phyloP scores from a whole-genome alignment of 2,888 invertebrate genomes.

The Caenorhabditis afra region DNA sequence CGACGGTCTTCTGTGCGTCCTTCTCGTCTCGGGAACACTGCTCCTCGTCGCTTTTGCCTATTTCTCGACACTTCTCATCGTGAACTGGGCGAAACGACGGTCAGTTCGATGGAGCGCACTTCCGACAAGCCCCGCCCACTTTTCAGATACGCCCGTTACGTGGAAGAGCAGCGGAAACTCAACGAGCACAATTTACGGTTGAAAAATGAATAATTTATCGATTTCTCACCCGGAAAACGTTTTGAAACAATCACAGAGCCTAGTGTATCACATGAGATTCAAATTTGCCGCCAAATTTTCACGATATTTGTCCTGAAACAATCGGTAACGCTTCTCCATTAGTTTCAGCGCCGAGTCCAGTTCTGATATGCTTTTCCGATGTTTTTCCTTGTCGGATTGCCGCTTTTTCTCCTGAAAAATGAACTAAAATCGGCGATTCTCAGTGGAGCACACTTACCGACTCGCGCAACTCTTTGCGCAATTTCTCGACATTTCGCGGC shows the following conservation, averaged over 20 bases:
- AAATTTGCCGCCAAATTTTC: conserved; percentile 11
- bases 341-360: conserved; percentile 33
- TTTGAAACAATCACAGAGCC: too few relatives aligned
- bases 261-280: background rate
- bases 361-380: conserved; percentile 20
- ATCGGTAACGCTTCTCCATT: conserved; percentile 34
- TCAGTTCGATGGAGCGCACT: background rate
- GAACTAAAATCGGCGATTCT: background rate
- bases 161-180: conserved; percentile 30
- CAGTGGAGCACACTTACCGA: conserved; percentile 7
- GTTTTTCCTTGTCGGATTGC: conserved; percentile 44
- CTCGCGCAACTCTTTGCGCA: conserved; percentile 36
- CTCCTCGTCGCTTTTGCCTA: conserved; percentile 59
- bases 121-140: background rate
- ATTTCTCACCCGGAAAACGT: background rate
- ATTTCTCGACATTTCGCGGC: conserved; percentile 41
- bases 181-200: conserved; percentile 26
- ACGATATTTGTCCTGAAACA: conserved; percentile 22
- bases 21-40: conserved; percentile 59
- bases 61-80: conserved; percentile 55
- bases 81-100: conserved; percentile 54
- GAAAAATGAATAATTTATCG: conserved; percentile 34
- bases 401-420: conserved; percentile 26
- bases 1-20: conserved; percentile 56
- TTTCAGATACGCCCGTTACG: conserved; percentile 26